Evolutionary conservation across 2,888 invertebrate species (phyloP), one percentile per base, ranked within the genome.

Genomic region (Drosophila macrospina): DNA sequence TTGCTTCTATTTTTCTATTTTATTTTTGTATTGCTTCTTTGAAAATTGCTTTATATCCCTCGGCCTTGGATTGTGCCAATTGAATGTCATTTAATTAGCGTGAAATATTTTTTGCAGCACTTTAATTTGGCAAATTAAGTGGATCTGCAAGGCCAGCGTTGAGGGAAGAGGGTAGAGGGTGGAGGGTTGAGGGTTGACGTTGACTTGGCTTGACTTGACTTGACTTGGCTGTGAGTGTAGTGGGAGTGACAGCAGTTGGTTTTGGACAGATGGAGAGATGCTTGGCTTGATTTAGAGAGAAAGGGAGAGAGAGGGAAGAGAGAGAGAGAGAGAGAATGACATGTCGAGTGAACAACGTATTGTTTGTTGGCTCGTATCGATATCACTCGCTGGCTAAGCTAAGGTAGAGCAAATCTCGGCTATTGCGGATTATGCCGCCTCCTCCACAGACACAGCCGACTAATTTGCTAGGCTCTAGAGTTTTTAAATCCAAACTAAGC

Each of bases 71-170:
- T 5, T 45, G 34, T 15, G 30, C 11, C 41, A 37, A 79, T 76
- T 71, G 77, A 83, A 69, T 69, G 77, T 69, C 79, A 86, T 88
- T 88, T 82, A 88, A 83, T 83, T 88, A 88, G 66, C 80, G 80
- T 73, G 62, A 81, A 82, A 82, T 85, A 82, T 30, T 85, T 78
- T 67, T 73, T 63, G 47, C 69, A 78, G 61, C 75, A 65, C 68
- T 81, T 85, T 85, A 78, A 83, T 88, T 88, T 69, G 48, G 16
- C 62, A 88, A 83, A 85, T 88, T 55, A 83, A 86, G 86, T 86
- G 88, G 55, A 69, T 69, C 48, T 69, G 65, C 11, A 59, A 74
- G 62, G 51, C 36, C 61, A 55, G 28, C 20, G 20, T 16, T 11
- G 52, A 57, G 60, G 71, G 56, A n/a, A n/a, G n/a, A n/a, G n/a